These are phyloP conservation scores for Drosophila subobscura DNA, from an alignment of 1,140 invertebrate species.

Conservation along the genomic window DNA sequence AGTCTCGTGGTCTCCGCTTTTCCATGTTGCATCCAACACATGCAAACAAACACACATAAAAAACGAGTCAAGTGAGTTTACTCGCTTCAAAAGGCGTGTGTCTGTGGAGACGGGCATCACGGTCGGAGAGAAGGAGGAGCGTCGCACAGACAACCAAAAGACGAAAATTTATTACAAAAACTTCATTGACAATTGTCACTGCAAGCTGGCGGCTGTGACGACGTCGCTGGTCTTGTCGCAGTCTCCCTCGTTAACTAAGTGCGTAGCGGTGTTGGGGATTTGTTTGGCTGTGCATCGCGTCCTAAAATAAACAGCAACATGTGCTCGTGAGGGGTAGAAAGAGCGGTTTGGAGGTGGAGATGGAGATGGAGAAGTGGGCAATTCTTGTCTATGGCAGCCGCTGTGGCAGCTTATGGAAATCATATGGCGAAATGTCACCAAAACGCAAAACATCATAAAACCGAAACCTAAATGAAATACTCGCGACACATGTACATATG, in stretches of 20 bases:
- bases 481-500: constrained; percentile 32
- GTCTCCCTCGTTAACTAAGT: constrained; percentile 58
- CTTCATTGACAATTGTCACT: constrained; percentile 81
- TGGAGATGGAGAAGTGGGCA: constrained; percentile 13
- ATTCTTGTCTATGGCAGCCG: constrained; percentile 74
- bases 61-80: constrained; percentile 61
- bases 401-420: constrained; percentile 78
- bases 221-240: constrained; percentile 41
- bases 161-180: constrained; percentile 81
- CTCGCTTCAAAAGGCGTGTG: constrained; percentile 20
- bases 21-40: constrained; percentile 66
- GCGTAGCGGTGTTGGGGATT: constrained; percentile 78
- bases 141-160: constrained; percentile 61
- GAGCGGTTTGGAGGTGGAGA: background rate
- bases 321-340: constrained; percentile 29
- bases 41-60: constrained; percentile 17
- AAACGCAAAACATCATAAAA: constrained; percentile 44
- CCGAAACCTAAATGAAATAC: constrained; percentile 34
- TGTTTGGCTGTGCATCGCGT: constrained; percentile 54
- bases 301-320: constrained; percentile 79
- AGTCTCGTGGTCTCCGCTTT: constrained; percentile 40
- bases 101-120: constrained; percentile 28
- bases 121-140: constrained; percentile 1
- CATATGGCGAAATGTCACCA: constrained; percentile 78
- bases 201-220: constrained; percentile 66